Evolutionary conservation across 1,140 invertebrate genomes (phyloP).

Genomic region (Drosophila kepulauana): DNA sequence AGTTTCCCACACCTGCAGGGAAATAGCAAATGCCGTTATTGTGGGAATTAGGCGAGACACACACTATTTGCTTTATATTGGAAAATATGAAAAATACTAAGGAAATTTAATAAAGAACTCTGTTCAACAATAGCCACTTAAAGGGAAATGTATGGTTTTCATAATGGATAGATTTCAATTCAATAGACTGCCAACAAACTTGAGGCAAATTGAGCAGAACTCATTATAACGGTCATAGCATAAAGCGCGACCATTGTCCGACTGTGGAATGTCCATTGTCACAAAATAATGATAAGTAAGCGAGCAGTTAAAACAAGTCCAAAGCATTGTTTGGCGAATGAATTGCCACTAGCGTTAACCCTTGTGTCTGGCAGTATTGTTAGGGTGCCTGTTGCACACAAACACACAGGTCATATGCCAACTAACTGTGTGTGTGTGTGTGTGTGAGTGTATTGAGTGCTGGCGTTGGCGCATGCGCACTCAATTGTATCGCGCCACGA

Average conservation of each 20-base stretch:
- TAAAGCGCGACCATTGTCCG: slow-evolving; percentile 49
- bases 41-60: not conserved
- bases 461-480: slow-evolving; percentile 68
- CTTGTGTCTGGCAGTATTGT: slow-evolving; percentile 36
- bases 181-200: slow-evolving; percentile 6
- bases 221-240: slow-evolving; percentile 44
- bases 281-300: slow-evolving; percentile 47
- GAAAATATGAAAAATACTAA: too few species aligned
- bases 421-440: slow-evolving; percentile 1
- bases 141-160: slow-evolving; percentile 1
- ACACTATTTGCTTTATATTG: not conserved
- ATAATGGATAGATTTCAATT: not conserved
- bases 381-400: slow-evolving; percentile 22
- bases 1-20: not conserved
- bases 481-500: slow-evolving; percentile 56
- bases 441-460: slow-evolving; percentile 29
- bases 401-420: slow-evolving; percentile 40
- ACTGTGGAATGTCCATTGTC: slow-evolving; percentile 54
- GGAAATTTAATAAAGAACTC: not conserved
- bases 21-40: too few species aligned
- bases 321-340: slow-evolving; percentile 37
- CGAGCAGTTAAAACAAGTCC: slow-evolving; percentile 50
- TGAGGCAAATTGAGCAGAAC: slow-evolving; percentile 28
- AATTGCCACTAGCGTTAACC: slow-evolving; percentile 52
- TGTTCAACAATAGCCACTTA: not conserved